Conservation (phyloP, 2,797 vertebrate species). For the Hoplostethus atlanticus region DNA sequence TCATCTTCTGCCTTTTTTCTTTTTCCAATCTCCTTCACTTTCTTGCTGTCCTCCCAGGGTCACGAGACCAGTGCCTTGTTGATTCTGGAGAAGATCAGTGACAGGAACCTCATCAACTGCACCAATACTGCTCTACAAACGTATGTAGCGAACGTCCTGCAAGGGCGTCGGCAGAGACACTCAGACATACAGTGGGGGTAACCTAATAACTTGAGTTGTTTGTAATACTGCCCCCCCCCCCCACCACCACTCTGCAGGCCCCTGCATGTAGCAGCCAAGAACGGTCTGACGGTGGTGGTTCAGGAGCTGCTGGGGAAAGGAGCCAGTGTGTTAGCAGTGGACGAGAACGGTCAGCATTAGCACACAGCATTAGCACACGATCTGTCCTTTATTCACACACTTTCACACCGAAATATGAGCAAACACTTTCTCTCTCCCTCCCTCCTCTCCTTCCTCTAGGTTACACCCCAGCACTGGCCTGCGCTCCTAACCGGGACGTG, state of each 20-base stretch:
- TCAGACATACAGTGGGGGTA: not conserved
- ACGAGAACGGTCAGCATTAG: constrained; percentile 91
- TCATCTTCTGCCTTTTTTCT: not conserved
- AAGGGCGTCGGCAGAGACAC: not conserved
- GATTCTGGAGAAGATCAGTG: constrained; percentile 76
- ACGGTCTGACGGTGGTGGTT: constrained; percentile 94
- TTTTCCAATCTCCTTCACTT: not conserved
- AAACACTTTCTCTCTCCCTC: not conserved
- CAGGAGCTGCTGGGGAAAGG: constrained; percentile 96
- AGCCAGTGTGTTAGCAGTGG: constrained; percentile 95
- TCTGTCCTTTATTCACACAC: not conserved
- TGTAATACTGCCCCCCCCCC: not conserved
- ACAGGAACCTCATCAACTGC: constrained; percentile 78
- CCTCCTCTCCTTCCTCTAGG: constrained; percentile 33
- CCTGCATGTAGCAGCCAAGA: constrained; percentile 93
- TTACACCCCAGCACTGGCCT: constrained; percentile 87
- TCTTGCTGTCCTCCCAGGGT: constrained; percentile 56
- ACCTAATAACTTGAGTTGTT: not conserved
- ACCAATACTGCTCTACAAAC: constrained; percentile 74
- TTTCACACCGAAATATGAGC: not conserved
- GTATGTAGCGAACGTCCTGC: constrained; percentile 46
- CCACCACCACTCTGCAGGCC: constrained; percentile 83
- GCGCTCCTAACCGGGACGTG: constrained; percentile 95
- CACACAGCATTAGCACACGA: not conserved
- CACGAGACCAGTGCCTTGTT: constrained; percentile 79